A percentile compares a stretch with the other conserved stretches of the same genome.
Evolutionary conservation across 2,113 vertebrate species (phyloP).

Genomic region (Brachionichthys hirsutus): DNA sequence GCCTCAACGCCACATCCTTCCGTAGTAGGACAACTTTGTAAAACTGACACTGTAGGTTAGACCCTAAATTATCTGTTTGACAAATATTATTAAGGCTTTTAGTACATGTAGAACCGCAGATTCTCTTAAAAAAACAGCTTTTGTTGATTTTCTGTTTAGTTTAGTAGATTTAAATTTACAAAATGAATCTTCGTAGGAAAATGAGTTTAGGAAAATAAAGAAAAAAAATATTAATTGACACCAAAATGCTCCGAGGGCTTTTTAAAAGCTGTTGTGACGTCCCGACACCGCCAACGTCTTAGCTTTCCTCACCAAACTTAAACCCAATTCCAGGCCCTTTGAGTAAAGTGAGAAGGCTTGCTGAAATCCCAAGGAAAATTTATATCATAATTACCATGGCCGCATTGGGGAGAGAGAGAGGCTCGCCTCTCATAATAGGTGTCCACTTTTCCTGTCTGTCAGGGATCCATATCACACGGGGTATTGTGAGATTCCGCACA

Average conservation of each 20-base stretch:
- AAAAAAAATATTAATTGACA: not conserved
- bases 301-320: slow-evolving; percentile 33
- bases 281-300: slow-evolving; percentile 21
- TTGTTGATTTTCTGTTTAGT: too few relatives aligned
- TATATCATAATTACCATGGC: slow-evolving; percentile 64
- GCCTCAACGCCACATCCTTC: too few relatives aligned
- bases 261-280: slow-evolving; percentile 19
- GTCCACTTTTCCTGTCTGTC: slow-evolving; percentile 58
- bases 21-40: too few relatives aligned
- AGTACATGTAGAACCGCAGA: too few relatives aligned
- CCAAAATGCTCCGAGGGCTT: not conserved
- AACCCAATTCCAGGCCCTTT: slow-evolving; percentile 42
- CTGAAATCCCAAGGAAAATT: slow-evolving; percentile 62
- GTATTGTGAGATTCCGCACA: slow-evolving; percentile 52
- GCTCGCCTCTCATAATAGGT: slow-evolving; percentile 48
- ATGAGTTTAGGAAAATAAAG: not conserved
- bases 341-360: slow-evolving; percentile 66
- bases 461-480: slow-evolving; percentile 63
- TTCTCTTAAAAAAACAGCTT: too few relatives aligned
- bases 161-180: not conserved
- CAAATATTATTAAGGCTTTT: too few relatives aligned
- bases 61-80: too few relatives aligned
- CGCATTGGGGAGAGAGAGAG: slow-evolving; percentile 36
- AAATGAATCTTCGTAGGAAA: not conserved
- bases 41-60: too few relatives aligned